Conservation (phyloP, 2,797 vertebrate genomes). For the Cossypha niveicapilla region DNA sequence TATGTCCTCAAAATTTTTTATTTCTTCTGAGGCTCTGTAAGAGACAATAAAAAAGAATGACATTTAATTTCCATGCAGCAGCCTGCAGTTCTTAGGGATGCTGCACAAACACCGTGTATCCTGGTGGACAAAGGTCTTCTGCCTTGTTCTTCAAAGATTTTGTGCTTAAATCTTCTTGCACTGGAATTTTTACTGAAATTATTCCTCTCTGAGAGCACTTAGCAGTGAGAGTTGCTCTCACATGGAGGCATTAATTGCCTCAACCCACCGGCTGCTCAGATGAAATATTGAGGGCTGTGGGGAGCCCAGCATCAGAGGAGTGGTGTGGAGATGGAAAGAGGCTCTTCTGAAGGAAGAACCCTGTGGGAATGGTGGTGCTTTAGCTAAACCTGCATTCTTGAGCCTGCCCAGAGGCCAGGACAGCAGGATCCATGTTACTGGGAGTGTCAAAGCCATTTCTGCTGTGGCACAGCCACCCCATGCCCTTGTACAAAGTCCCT, state of each 20-base stretch:
- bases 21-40: background rate
- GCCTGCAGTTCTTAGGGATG: background rate
- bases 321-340: background rate
- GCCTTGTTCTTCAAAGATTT: background rate
- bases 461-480: background rate
- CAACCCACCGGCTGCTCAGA: background rate
- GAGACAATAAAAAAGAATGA: background rate
- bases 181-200: background rate
- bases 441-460: background rate
- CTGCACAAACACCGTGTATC: background rate
- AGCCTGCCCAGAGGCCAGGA: background rate
- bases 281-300: fast-evolving
- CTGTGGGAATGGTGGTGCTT: background rate
- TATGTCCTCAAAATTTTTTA: background rate
- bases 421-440: fast-evolving
- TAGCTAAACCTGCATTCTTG: background rate
- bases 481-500: background rate
- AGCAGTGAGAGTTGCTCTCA: background rate
- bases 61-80: background rate
- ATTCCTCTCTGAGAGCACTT: background rate
- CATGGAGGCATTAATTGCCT: background rate
- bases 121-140: background rate
- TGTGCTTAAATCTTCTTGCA: background rate
- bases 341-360: background rate
- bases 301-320: background rate